A percentile compares a stretch with the other conserved stretches of the same genome.
Evolutionary conservation across 2,797 vertebrate species (phyloP).

Genomic region (Poeciliopsis presidionis): DNA sequence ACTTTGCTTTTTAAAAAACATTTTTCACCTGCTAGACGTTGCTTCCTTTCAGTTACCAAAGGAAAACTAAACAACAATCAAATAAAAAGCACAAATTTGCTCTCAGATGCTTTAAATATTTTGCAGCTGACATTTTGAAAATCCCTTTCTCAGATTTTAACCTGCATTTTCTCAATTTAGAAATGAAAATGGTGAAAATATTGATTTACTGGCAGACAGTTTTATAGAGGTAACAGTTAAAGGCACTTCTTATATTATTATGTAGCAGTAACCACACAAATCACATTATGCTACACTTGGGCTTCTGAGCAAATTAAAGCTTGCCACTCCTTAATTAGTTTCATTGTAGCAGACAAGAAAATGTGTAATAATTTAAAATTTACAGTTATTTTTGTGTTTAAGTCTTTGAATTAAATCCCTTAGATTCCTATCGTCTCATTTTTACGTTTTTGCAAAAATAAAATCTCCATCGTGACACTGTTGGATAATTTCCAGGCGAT

Average conservation of each 20-base stretch:
- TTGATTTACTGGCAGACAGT: conserved; percentile 1
- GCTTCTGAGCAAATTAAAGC: conserved; percentile 16
- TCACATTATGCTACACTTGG: background rate
- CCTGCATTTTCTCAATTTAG: conserved; percentile 1
- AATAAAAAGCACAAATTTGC: conserved; percentile 33
- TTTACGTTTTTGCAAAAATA: conserved; percentile 15
- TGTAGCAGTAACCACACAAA: background rate
- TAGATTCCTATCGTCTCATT: background rate
- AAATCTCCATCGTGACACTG: conserved; percentile 7
- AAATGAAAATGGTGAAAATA: conserved; percentile 28
- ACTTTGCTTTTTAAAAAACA: conserved; percentile 17
- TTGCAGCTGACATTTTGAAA: background rate
- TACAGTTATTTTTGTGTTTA: conserved; percentile 5
- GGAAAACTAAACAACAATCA: conserved; percentile 20
- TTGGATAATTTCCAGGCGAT: conserved; percentile 26
- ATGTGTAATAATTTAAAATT: background rate
- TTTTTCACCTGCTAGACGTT: conserved; percentile 13
- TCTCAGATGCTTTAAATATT: conserved; percentile 31
- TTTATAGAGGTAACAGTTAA: conserved; percentile 5
- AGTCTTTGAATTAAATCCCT: background rate
- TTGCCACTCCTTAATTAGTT: conserved; percentile 19
- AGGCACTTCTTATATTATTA: background rate
- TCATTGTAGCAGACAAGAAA: conserved; percentile 29
- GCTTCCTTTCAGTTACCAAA: conserved; percentile 38
- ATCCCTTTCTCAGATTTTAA: conserved; percentile 2